Evolutionary conservation across 2,797 vertebrate genomes (phyloP).

Genomic region (Crocodylus rhombifer): DNA sequence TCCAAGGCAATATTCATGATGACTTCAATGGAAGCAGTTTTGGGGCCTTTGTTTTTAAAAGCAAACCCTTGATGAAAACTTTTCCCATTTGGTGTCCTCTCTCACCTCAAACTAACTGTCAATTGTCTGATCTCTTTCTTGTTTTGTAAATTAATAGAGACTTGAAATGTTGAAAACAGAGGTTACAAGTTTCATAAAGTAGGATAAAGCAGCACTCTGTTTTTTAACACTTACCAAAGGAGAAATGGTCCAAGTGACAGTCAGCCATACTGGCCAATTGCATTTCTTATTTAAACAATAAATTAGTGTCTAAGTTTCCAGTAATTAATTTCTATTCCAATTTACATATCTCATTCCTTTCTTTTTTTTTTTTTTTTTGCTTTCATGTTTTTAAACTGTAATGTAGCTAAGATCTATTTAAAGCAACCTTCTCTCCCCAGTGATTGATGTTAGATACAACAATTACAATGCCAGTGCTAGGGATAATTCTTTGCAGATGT

Average conservation of each 20-base stretch:
- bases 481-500: constrained; percentile 96
- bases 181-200: constrained; percentile 51
- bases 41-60: constrained; percentile 45
- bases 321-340: constrained; percentile 71
- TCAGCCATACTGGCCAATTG: background rate
- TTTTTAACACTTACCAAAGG: constrained; percentile 64
- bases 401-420: constrained; percentile 86
- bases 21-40: constrained; percentile 1
- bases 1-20: constrained; percentile 61
- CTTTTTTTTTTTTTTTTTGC: constrained; percentile 58
- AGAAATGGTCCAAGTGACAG: constrained; percentile 36
- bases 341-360: constrained; percentile 72
- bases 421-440: constrained; percentile 84
- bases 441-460: constrained; percentile 93
- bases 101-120: constrained; percentile 43
- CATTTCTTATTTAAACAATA: constrained; percentile 46
- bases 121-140: constrained; percentile 48
- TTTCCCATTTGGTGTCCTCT: constrained; percentile 51
- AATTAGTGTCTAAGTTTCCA: constrained; percentile 62
- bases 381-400: constrained; percentile 85
- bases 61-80: background rate
- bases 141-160: constrained; percentile 12
- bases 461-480: constrained; percentile 88
- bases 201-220: constrained; percentile 41
- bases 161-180: constrained; percentile 26